Evolutionary conservation across 2,113 vertebrate species (phyloP).

Genomic region (Tonatia bakeri): DNA sequence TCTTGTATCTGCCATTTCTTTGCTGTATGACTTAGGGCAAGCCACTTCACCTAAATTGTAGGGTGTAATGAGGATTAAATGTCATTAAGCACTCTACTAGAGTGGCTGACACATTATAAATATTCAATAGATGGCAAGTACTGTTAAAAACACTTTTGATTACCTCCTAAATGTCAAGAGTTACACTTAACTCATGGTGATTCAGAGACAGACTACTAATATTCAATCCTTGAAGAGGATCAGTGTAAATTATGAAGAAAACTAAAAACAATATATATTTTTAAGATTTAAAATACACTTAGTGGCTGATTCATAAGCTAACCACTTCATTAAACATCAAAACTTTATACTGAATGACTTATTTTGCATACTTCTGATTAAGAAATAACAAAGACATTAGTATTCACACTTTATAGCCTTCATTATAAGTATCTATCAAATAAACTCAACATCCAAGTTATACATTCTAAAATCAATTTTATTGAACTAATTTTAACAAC

Average conservation of each 20-base stretch:
- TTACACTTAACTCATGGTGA: background rate
- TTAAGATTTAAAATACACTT: background rate
- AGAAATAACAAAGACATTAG: background rate
- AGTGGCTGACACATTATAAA: background rate
- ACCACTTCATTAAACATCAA: slow-evolving; percentile 11
- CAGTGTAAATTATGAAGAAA: slow-evolving; percentile 1
- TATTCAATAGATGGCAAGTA: background rate
- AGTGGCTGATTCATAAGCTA: background rate
- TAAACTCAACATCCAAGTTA: slow-evolving; percentile 40
- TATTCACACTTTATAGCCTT: background rate
- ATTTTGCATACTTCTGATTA: slow-evolving; percentile 8
- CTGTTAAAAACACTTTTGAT: slow-evolving; percentile 11
- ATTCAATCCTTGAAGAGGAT: background rate
- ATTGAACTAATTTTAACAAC: slow-evolving; percentile 78
- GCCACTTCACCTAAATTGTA: background rate
- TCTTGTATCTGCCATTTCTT: background rate
- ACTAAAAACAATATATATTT: background rate
- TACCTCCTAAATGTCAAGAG: background rate
- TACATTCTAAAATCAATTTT: slow-evolving; percentile 68
- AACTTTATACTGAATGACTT: background rate
- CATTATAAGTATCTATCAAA: background rate
- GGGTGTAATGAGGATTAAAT: background rate
- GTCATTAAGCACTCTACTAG: background rate
- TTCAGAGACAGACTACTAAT: background rate
- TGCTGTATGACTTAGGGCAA: background rate